A percentile compares a stretch with the other conserved stretches of the same genome.
Evolutionary conservation across 2,113 vertebrate genomes (phyloP).

Genomic region (Chloropsis hardwickii): DNA sequence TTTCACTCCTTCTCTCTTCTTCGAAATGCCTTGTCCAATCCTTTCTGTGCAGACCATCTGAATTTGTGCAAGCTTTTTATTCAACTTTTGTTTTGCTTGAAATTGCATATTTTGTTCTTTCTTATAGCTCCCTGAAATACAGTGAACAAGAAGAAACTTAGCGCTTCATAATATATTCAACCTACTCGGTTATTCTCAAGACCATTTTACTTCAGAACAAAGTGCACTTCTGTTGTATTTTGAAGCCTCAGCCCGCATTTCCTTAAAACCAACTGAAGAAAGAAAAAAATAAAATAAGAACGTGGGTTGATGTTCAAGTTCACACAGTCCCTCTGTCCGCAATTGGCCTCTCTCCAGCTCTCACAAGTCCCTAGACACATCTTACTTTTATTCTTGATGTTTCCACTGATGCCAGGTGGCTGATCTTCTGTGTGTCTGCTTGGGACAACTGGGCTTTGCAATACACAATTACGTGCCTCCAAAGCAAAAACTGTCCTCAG

Average conservation of each 20-base stretch:
- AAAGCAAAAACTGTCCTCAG: not conserved
- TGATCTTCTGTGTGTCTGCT: not conserved
- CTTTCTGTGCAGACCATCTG: not conserved
- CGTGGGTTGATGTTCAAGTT: not conserved
- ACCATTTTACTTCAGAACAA: not conserved
- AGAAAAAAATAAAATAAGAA: not conserved
- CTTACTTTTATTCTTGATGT: not conserved
- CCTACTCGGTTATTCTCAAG: not conserved
- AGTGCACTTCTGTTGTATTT: not conserved
- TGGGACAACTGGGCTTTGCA: not conserved
- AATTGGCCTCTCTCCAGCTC: not conserved
- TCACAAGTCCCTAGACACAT: not conserved
- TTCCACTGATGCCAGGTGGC: slow-evolving; percentile 4
- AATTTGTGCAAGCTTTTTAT: not conserved
- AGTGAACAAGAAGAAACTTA: not conserved
- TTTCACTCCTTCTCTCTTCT: not conserved
- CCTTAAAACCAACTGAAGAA: not conserved
- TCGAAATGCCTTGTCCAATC: not conserved
- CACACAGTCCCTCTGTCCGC: not conserved
- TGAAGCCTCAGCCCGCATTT: not conserved
- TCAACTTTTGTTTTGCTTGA: not conserved
- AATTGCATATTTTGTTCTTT: not conserved
- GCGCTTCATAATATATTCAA: not conserved
- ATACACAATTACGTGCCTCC: not conserved
- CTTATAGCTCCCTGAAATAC: not conserved